These are phyloP conservation scores for Synergus japonicus DNA, from an alignment of 2,888 invertebrate species.

Conservation along the genomic window DNA sequence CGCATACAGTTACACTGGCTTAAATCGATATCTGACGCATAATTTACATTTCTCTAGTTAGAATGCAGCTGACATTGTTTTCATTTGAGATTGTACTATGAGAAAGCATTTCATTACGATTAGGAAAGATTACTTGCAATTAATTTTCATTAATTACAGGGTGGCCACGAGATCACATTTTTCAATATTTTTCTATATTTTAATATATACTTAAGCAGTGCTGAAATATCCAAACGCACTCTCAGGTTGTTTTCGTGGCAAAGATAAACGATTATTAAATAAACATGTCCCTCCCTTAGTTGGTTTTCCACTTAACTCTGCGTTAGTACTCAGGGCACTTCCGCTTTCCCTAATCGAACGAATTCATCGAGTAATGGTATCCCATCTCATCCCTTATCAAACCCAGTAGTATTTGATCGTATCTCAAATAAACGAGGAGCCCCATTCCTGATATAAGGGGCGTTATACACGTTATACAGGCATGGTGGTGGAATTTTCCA, in stretches of 20 bases:
- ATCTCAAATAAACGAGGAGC: conserved; percentile 2
- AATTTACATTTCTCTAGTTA: conserved; percentile 25
- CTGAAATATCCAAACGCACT: background rate
- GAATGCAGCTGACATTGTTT: background rate
- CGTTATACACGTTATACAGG: background rate
- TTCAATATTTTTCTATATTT: background rate
- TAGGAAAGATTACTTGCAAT: background rate
- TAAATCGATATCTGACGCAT: conserved; percentile 11
- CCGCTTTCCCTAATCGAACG: background rate
- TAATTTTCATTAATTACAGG: background rate
- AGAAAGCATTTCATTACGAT: background rate
- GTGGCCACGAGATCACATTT: no score
- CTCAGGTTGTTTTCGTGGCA: background rate
- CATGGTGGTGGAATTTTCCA: conserved; percentile 1
- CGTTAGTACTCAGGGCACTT: background rate
- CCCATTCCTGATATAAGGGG: background rate
- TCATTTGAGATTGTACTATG: background rate
- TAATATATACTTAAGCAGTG: background rate
- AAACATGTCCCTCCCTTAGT: background rate
- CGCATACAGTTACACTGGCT: background rate
- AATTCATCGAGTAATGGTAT: background rate
- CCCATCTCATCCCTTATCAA: background rate
- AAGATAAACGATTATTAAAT: background rate
- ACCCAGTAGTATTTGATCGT: conserved; percentile 1
- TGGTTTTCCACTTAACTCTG: background rate